A percentile compares a stretch with the other conserved stretches of the same genome.
Evolutionary conservation across 2,797 vertebrate species (phyloP).

Genomic region (Hemitrygon akajei): DNA sequence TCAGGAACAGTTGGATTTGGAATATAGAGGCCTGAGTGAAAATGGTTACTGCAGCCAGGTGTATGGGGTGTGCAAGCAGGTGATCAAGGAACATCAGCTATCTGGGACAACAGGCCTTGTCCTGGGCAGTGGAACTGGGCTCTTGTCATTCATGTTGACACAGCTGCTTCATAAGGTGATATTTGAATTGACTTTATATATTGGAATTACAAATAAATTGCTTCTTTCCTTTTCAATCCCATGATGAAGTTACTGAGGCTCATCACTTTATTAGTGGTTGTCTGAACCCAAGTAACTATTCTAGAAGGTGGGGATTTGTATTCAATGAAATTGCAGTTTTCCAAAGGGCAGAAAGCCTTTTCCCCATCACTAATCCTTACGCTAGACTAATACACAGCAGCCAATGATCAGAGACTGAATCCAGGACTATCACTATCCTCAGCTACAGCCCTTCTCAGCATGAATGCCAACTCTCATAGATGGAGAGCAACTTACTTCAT

Average conservation of each 20-base stretch:
- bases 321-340: background rate
- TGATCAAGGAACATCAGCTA: background rate
- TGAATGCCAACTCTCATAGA: background rate
- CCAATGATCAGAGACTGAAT: background rate
- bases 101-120: background rate
- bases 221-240: background rate
- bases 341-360: background rate
- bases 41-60: background rate
- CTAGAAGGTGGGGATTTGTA: too few relatives aligned
- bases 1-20: slow-evolving; percentile 20
- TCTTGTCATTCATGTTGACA: background rate
- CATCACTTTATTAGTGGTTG: background rate
- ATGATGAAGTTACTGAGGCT: background rate
- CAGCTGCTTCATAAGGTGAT: background rate
- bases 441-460: background rate
- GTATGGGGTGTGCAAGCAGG: background rate
- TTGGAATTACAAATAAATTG: background rate
- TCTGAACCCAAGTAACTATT: too few relatives aligned
- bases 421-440: background rate
- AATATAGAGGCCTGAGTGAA: background rate
- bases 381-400: too few relatives aligned
- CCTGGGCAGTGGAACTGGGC: slow-evolving; percentile 25
- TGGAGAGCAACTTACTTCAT: background rate
- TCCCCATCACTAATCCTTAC: background rate
- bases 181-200: background rate